Percentiles rank a stretch among this genome's conserved stretches.
These are phyloP conservation scores for Hypsopygia costalis DNA, from an alignment of 2,888 invertebrate species.

Conservation along the genomic window DNA sequence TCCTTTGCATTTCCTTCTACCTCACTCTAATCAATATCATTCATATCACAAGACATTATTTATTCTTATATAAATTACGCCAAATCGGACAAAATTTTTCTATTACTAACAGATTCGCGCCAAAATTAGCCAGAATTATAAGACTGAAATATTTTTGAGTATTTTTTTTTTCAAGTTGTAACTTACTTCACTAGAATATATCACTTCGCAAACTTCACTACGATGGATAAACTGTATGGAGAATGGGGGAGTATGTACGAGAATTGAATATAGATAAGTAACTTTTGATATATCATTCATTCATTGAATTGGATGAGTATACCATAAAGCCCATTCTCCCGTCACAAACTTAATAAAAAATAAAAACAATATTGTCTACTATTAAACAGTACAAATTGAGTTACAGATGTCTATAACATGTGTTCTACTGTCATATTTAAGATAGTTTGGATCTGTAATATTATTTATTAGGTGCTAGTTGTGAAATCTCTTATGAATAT, in stretches of 20 bases:
- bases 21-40: slow-evolving; percentile 24
- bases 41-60: slow-evolving; percentile 1
- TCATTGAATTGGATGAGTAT: too few species aligned
- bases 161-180: slow-evolving; percentile 17
- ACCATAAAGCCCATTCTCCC: too few species aligned
- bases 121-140: slow-evolving; percentile 30
- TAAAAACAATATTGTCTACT: slow-evolving; percentile 40
- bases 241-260: too few species aligned
- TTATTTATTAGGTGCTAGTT: slow-evolving; percentile 57
- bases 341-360: too few species aligned
- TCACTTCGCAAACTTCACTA: neutral
- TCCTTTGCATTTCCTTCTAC: slow-evolving; percentile 45
- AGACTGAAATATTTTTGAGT: slow-evolving; percentile 40
- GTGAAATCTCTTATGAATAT: slow-evolving; percentile 50
- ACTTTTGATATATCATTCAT: too few species aligned
- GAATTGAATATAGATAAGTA: too few species aligned
- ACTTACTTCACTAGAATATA: neutral
- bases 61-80: neutral
- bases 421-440: slow-evolving; percentile 3
- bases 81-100: neutral
- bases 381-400: slow-evolving; percentile 49
- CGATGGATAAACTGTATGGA: too few species aligned
- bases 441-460: slow-evolving; percentile 7
- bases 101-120: slow-evolving; percentile 23
- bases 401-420: slow-evolving; percentile 14